Conservation (phyloP, 2,797 vertebrate species). For the Psittacula derbiana region DNA sequence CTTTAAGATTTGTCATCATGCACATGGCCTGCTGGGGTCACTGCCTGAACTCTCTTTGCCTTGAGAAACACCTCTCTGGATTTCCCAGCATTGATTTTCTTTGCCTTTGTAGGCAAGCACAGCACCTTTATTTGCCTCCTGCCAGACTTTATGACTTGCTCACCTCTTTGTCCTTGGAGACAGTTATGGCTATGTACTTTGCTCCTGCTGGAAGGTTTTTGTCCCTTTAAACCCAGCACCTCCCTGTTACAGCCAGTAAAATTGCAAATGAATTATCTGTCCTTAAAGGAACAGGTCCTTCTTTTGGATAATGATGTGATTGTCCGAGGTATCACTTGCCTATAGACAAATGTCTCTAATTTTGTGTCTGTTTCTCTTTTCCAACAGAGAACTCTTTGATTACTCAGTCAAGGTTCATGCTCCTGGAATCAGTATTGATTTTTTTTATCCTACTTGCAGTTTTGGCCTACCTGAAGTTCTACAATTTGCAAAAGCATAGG, state of each 20-base stretch:
- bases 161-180: neutral
- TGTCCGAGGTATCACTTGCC: neutral
- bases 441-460: slow-evolving; percentile 89
- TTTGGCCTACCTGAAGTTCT: slow-evolving; percentile 88
- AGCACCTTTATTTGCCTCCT: slow-evolving; percentile 5
- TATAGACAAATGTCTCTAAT: neutral
- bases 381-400: slow-evolving; percentile 90
- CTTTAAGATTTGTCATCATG: neutral
- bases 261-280: neutral
- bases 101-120: neutral
- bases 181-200: neutral
- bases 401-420: slow-evolving; percentile 92
- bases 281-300: neutral
- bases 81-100: neutral
- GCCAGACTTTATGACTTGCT: neutral
- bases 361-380: neutral
- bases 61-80: neutral
- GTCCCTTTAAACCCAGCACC: neutral
- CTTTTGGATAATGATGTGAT: neutral
- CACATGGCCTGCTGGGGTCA: neutral
- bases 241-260: neutral
- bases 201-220: neutral
- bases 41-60: neutral
- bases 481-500: slow-evolving; percentile 79
- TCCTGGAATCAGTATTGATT: slow-evolving; percentile 90